These are phyloP conservation scores for Indicator maculatus DNA, from an alignment of 2,113 vertebrate genomes.

Conservation along the genomic window DNA sequence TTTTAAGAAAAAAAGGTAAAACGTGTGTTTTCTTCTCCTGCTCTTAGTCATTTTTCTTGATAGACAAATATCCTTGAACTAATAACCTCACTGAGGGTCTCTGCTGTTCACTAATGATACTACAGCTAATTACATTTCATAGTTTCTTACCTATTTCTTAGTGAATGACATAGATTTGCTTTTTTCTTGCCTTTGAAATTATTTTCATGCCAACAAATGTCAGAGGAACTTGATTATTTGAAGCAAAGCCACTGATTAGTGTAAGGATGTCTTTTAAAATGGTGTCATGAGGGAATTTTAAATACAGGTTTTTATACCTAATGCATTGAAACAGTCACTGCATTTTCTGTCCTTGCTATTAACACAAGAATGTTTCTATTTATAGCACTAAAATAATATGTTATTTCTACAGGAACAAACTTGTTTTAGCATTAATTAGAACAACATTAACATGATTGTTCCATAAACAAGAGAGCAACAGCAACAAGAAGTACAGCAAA, in stretches of 20 bases:
- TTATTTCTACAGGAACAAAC: not conserved
- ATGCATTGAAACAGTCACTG: not conserved
- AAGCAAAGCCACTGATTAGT: not conserved
- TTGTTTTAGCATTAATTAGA: not conserved
- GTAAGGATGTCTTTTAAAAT: not conserved
- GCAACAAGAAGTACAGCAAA: not conserved
- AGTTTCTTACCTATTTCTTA: not conserved
- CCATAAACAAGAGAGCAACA: not conserved
- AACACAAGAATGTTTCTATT: not conserved
- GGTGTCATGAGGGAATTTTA: not conserved
- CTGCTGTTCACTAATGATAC: constrained; percentile 1
- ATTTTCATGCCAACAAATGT: not conserved
- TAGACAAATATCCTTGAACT: not conserved
- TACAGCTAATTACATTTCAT: not conserved
- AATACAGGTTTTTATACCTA: not conserved
- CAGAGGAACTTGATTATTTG: not conserved
- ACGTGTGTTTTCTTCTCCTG: not conserved
- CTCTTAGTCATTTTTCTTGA: not conserved
- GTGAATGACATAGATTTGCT: not conserved
- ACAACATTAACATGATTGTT: not conserved
- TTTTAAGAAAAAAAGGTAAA: not conserved
- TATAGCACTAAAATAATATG: not conserved
- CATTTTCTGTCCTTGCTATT: not conserved
- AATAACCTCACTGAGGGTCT: constrained; percentile 18
- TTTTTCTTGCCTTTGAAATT: not conserved